Evolutionary conservation across 2,888 invertebrate genomes (phyloP).

Genomic region (Trichopria drosophilae): DNA sequence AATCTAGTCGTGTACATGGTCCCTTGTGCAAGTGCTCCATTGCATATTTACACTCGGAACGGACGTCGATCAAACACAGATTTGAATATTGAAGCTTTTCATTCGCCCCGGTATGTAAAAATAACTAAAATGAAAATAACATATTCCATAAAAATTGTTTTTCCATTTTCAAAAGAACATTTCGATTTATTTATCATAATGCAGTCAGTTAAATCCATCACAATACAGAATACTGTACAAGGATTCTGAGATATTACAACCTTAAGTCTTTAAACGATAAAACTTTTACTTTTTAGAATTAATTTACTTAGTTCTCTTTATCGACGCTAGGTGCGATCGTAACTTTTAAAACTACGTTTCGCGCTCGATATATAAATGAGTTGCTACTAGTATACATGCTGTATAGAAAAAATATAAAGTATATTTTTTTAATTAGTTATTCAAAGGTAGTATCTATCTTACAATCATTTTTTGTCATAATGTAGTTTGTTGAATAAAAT

Average conservation of each 20-base stretch:
- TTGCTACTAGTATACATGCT: too few species aligned
- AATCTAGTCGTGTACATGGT: slow-evolving; percentile 85
- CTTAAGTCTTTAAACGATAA: too few species aligned
- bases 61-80: slow-evolving; percentile 46
- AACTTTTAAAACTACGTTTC: too few species aligned
- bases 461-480: neutral
- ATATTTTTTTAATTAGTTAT: neutral
- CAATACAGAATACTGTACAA: too few species aligned
- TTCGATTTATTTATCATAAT: too few species aligned
- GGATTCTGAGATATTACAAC: too few species aligned
- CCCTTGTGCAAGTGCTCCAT: slow-evolving; percentile 72
- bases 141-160: neutral
- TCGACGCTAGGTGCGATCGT: too few species aligned
- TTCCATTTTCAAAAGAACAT: slow-evolving; percentile 41
- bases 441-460: neutral
- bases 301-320: too few species aligned
- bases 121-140: neutral
- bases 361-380: too few species aligned
- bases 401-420: too few species aligned
- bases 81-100: slow-evolving; percentile 69
- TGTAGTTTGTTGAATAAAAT: neutral
- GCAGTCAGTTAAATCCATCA: too few species aligned
- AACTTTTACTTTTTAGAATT: too few species aligned
- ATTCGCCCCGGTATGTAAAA: slow-evolving; percentile 66
- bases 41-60: slow-evolving; percentile 67